phyloP scores from a whole-genome alignment of 2,797 vertebrate genomes.

The Urophycis tenuis region DNA sequence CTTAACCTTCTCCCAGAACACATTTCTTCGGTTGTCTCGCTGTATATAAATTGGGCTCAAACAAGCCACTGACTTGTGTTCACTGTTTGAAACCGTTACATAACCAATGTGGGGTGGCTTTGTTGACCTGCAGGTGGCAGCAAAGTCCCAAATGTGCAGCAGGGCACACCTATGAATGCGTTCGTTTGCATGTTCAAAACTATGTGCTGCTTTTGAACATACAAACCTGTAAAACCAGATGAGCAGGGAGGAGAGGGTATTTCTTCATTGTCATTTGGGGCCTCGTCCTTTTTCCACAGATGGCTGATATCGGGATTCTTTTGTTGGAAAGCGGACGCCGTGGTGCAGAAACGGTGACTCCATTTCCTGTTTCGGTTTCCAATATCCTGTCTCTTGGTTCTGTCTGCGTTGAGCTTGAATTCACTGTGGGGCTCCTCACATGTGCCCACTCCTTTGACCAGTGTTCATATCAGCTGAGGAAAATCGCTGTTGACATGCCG shows the following conservation, averaged over 20 bases:
- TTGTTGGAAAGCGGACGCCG: background rate
- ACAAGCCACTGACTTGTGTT: background rate
- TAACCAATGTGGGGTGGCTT: background rate
- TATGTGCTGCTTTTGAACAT: too few species aligned
- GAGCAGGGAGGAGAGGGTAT: background rate
- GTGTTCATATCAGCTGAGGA: too few species aligned
- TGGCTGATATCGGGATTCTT: background rate
- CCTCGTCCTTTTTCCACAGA: background rate
- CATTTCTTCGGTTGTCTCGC: background rate
- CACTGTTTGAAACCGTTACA: background rate
- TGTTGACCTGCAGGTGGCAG: background rate
- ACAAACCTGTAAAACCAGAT: background rate
- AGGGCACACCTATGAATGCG: background rate
- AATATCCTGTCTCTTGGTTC: background rate
- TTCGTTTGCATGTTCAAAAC: background rate
- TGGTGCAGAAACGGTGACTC: background rate
- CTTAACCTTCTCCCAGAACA: background rate
- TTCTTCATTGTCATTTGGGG: too few species aligned
- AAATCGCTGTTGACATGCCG: background rate
- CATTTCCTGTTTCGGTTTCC: background rate
- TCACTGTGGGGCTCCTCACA: background rate
- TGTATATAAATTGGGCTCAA: background rate
- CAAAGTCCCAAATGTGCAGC: background rate
- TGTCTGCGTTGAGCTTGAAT: background rate
- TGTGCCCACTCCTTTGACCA: too few species aligned